phyloP scores from a whole-genome alignment of 2,888 invertebrate species.

The Drosophila kanekoi region DNA sequence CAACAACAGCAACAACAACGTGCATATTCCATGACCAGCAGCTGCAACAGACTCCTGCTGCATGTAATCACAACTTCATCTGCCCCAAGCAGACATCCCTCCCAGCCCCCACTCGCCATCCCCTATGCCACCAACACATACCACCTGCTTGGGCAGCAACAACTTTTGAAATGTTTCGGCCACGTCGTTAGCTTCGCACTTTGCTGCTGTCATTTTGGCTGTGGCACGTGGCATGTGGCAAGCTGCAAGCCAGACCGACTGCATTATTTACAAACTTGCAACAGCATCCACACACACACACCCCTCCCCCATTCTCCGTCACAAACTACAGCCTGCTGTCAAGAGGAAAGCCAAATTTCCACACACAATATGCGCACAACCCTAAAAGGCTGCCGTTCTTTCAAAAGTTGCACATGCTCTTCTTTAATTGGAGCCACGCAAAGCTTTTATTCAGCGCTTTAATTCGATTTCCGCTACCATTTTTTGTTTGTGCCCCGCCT shows the following conservation, averaged over 20 bases:
- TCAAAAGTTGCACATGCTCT: slow-evolving; percentile 6
- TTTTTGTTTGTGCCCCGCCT: slow-evolving; percentile 49
- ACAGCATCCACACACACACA: slow-evolving; percentile 1
- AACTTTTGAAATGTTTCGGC: slow-evolving; percentile 52
- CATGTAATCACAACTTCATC: slow-evolving; percentile 15
- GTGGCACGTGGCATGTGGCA: slow-evolving; percentile 32
- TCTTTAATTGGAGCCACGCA: slow-evolving; percentile 69
- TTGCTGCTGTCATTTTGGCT: slow-evolving; percentile 58
- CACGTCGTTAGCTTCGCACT: slow-evolving; percentile 71
- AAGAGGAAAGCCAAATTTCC: slow-evolving; percentile 12
- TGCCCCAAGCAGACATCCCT: too few relatives aligned
- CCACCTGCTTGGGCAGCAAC: slow-evolving; percentile 1
- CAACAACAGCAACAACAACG: slow-evolving; percentile 38
- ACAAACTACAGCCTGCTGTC: background rate
- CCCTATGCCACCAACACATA: too few relatives aligned
- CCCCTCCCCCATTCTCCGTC: too few relatives aligned
- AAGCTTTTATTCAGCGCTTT: slow-evolving; percentile 46
- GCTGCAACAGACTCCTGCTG: slow-evolving; percentile 30
- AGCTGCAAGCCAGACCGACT: slow-evolving; percentile 14
- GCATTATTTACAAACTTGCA: slow-evolving; percentile 57
- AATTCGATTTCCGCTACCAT: slow-evolving; percentile 76
- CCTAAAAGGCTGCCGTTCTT: slow-evolving; percentile 5
- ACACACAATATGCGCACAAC: background rate
- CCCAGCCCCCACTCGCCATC: background rate
- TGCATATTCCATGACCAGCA: slow-evolving; percentile 65